Base-by-base conservation (phyloP, 2,888 invertebrate species). In the Clivina fossor region DNA sequence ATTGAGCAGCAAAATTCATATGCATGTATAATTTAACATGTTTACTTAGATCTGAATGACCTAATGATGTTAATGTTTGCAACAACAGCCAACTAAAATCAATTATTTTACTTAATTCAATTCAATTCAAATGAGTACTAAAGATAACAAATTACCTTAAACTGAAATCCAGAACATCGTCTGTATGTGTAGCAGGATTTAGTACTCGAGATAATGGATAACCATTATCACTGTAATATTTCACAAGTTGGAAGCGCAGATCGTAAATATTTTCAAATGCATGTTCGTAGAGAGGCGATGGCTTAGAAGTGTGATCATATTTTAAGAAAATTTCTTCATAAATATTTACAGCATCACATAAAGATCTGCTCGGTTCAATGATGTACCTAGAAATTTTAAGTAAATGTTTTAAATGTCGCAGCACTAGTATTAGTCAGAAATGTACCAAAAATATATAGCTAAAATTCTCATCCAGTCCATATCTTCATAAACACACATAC, bases 391-490 rank as follows among this genome's bases (percentile, higher is more conserved):
- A 30, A 16, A 48, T 35, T 41, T 22, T 18, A 48, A 26, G n/a
- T n/a, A n/a, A n/a, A n/a, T n/a, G n/a, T n/a, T n/a, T n/a, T n/a
- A n/a, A n/a, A n/a, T n/a, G n/a, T n/a, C n/a, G n/a, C n/a, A n/a
- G n/a, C n/a, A n/a, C n/a, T n/a, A n/a, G n/a, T n/a, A n/a, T n/a
- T n/a, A n/a, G n/a, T n/a, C n/a, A n/a, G n/a, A 61, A 15, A 72
- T 68, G 69, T 72, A 90, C 92, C 90, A 90, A 9, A 90, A 76
- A 64, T 89, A 88, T 47, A 90, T 78, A 19, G 89, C 91, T 22
- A 95, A 76, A 0, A 86, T 84, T 64, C 90, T 77, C 56, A 87
- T 78, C 95, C 95, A 95, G 66, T 90, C 86, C n/a, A 87, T 71
- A 18, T 79, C 76, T 56, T 82, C 78, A 58, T 90, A 84, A 2